Conservation (phyloP, 2,888 invertebrate species). For the Invenusta paracnida region DNA sequence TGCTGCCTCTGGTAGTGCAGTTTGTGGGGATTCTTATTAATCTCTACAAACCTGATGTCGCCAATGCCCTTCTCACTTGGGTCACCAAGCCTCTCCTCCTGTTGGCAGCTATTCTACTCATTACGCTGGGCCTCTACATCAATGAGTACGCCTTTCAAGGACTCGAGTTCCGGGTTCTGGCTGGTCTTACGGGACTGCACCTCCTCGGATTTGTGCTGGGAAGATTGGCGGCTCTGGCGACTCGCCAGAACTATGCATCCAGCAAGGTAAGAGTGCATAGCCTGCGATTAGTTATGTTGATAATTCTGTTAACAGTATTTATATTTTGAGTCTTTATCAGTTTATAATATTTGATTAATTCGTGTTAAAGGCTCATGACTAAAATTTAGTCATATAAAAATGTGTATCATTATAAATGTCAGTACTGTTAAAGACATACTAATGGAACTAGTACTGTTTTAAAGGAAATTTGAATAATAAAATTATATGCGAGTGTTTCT, state of each 20-base stretch:
- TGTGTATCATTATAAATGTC: too few relatives aligned
- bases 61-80: conserved; percentile 12
- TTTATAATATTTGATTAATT: too few relatives aligned
- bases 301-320: too few relatives aligned
- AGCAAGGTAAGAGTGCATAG: background rate
- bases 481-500: too few relatives aligned
- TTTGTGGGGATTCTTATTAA: background rate
- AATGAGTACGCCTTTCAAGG: conserved; percentile 12
- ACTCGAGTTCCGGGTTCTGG: background rate
- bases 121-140: conserved; percentile 1
- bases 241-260: background rate
- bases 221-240: background rate
- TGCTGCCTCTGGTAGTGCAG: background rate
- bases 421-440: too few relatives aligned
- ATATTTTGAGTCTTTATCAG: too few relatives aligned
- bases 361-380: too few relatives aligned
- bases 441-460: too few relatives aligned
- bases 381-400: too few relatives aligned
- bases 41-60: background rate
- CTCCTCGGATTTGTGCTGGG: background rate
- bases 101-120: background rate
- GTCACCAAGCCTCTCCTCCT: conserved; percentile 16
- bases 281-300: too few relatives aligned
- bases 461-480: too few relatives aligned
- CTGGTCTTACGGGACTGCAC: background rate